phyloP scores from a whole-genome alignment of 2,113 vertebrate species.

The Notiomystis cincta region DNA sequence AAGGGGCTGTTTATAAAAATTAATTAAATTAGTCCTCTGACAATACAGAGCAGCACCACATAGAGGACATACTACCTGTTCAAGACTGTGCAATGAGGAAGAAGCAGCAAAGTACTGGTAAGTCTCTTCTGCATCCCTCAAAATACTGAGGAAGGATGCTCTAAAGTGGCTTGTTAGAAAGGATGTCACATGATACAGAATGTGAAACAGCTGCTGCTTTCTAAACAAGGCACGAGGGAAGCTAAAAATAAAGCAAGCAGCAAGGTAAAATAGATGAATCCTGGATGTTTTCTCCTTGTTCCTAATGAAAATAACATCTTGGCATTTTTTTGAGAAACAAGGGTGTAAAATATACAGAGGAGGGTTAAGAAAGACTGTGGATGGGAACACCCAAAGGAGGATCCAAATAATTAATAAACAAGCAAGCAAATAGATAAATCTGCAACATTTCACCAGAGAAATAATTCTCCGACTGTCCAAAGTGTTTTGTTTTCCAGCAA shows the following conservation, averaged over 20 bases:
- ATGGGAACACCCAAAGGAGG: background rate
- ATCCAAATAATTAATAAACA: background rate
- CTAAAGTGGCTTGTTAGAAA: background rate
- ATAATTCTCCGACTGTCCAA: background rate
- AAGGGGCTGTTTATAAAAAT: slow-evolving; percentile 42
- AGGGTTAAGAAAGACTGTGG: background rate
- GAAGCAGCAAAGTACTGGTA: background rate
- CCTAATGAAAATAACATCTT: background rate
- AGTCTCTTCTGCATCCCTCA: background rate
- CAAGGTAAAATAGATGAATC: background rate
- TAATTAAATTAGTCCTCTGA: slow-evolving; percentile 39
- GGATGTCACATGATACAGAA: background rate
- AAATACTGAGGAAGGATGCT: background rate
- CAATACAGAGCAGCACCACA: background rate
- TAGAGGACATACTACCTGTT: background rate
- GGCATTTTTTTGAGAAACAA: background rate
- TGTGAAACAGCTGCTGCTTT: background rate
- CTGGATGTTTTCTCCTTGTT: background rate
- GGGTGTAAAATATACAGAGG: background rate
- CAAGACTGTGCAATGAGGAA: background rate
- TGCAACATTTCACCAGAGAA: background rate
- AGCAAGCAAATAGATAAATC: background rate
- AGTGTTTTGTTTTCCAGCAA: background rate
- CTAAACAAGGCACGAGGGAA: background rate
- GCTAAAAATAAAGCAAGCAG: background rate